Conservation (phyloP, 2,888 invertebrate species). For the Teleogryllus oceanicus region DNA sequence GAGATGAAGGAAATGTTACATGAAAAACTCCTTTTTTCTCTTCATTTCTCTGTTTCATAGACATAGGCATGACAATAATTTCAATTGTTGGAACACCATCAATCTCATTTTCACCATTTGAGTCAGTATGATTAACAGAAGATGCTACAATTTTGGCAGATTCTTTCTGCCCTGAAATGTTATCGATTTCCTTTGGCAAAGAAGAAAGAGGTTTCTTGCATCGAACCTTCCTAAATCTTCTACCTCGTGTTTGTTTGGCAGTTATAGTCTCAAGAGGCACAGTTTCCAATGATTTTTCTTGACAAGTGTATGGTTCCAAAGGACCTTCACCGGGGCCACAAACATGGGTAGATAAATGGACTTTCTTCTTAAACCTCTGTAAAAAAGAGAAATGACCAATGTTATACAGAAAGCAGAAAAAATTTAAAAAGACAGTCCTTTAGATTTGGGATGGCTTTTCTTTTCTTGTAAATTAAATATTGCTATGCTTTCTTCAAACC, state of each 20-base stretch:
- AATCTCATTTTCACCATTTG: neutral
- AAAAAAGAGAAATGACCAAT: neutral
- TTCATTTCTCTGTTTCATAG: neutral
- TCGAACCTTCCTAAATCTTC: neutral
- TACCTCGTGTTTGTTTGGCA: neutral
- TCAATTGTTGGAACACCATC: slow-evolving; percentile 37
- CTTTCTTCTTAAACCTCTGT: slow-evolving; percentile 24
- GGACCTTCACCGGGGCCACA: neutral
- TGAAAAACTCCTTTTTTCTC: neutral
- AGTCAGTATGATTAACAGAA: neutral
- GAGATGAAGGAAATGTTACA: slow-evolving; percentile 18
- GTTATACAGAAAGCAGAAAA: neutral
- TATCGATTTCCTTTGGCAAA: neutral
- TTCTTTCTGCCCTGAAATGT: neutral
- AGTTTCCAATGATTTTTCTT: neutral
- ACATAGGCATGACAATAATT: slow-evolving; percentile 37
- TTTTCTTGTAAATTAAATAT: too few species aligned
- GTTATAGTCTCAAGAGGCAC: neutral
- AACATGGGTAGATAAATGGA: slow-evolving; percentile 12
- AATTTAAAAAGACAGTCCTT: neutral
- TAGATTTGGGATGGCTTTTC: neutral
- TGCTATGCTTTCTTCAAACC: too few species aligned
- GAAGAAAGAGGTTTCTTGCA: slow-evolving; percentile 18
- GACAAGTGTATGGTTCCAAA: neutral
- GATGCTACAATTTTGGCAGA: neutral